Evolutionary conservation across 2,113 vertebrate genomes (phyloP).

Genomic region (Sapajus apella): DNA sequence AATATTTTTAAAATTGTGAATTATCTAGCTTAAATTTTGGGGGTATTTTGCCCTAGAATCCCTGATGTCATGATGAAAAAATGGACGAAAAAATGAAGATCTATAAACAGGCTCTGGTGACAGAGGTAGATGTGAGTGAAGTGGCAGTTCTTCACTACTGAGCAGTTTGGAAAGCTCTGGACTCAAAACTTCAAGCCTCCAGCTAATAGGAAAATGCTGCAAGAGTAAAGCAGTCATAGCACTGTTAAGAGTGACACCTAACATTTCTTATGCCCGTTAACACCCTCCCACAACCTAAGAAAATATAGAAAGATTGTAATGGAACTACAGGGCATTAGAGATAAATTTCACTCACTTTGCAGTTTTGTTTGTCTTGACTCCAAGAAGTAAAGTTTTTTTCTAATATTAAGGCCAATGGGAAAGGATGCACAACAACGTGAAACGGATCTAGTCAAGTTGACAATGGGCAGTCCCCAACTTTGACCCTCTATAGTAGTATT

Average conservation of each 20-base stretch:
- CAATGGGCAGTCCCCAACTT: neutral
- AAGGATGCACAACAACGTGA: neutral
- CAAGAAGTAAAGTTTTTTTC: neutral
- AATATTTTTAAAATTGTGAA: neutral
- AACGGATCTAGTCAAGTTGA: neutral
- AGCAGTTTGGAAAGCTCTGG: neutral
- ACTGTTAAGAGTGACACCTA: too few relatives aligned
- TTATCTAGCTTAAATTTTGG: neutral
- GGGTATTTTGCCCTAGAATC: neutral
- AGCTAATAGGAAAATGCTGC: neutral
- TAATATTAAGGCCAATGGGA: neutral
- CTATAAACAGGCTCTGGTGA: neutral
- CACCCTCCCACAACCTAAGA: too few relatives aligned
- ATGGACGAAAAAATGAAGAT: too few relatives aligned
- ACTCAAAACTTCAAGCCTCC: neutral
- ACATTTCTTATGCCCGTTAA: too few relatives aligned
- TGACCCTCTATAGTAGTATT: neutral
- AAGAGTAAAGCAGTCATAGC: neutral
- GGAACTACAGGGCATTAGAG: neutral
- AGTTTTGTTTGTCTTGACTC: neutral
- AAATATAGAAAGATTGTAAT: neutral
- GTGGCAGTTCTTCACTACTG: neutral
- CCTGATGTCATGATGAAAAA: neutral
- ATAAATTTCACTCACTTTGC: neutral
- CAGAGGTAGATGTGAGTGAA: neutral